Evolutionary conservation across 2,113 vertebrate species (phyloP), one percentile per base, ranked within the genome.

Genomic region (Rhinogobius similis): DNA sequence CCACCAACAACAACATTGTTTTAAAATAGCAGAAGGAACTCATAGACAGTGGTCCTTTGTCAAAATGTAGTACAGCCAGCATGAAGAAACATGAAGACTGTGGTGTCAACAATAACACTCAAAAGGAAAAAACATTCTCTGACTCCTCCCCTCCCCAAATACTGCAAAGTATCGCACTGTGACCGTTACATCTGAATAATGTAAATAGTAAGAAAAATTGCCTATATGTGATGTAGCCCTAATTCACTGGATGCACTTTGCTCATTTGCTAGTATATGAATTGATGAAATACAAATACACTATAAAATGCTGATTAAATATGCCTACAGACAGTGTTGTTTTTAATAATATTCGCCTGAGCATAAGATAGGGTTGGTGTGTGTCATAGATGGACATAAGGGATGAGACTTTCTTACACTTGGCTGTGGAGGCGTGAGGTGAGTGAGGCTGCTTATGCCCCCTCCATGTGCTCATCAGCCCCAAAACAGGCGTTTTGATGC

Each of bases 401-500:
- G 62, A 65, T 68, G 68, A 48, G 65, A 66, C 72, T 52, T 41
- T 76, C 27, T 68, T 50, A 48, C 46, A 65, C 76, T 77, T 61
- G 2, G 14, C 43, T 68, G 36, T 63, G 63, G 59, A 73, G 38
- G 64, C 67, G 58, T 66, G 21, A 46, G 27, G 21, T 53, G 61
- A 52, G 36, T 55, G 16, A 55, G 20, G 12, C 21, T 26, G 62
- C 41, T 24, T 61, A 21, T 64, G 44, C 39, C 62, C 20, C 50
- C 66, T 27, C 63, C 50, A 14, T 4, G 32, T 59, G 18, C 46
- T 53, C 55, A 2, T 36, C 55, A 18, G 23, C 46, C 38, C 18
- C 24, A 55, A 14, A 5, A 48, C 27, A 81, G 78, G 84, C 67
- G 67, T 77, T 21, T 20, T 70, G 38, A 73, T 85, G 89, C 84